These are phyloP conservation scores for Cyprinus carpio DNA, from an alignment of 2,113 vertebrate species.

Conservation along the genomic window DNA sequence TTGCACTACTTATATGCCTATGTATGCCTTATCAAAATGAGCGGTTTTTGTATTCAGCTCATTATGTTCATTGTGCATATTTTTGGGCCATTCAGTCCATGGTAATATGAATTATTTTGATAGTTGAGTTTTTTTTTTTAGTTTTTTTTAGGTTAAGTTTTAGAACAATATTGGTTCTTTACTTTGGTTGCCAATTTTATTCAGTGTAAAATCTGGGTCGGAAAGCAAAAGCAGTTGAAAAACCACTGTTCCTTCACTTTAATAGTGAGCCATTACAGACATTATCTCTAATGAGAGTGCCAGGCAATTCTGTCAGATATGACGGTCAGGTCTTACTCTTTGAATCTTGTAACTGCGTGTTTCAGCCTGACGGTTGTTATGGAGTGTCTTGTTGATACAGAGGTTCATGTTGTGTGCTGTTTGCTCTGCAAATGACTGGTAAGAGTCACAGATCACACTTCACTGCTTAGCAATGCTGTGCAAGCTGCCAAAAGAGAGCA, in stretches of 20 bases:
- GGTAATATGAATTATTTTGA: too few species aligned
- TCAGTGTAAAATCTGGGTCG: neutral
- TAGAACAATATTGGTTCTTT: neutral
- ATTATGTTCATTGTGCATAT: neutral
- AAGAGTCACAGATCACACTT: conserved; percentile 27
- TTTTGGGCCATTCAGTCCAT: too few species aligned
- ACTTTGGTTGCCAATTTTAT: neutral
- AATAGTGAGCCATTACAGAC: neutral
- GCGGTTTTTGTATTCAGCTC: neutral
- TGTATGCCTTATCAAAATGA: neutral
- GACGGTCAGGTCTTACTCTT: neutral
- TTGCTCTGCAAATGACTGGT: conserved; percentile 11
- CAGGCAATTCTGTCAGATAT: neutral
- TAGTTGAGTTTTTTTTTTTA: too few species aligned
- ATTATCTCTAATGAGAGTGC: neutral
- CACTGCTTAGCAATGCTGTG: conserved; percentile 8
- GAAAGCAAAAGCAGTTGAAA: neutral
- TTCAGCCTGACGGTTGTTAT: neutral
- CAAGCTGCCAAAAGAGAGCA: neutral
- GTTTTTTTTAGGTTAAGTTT: neutral
- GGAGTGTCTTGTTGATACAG: neutral
- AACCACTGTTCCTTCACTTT: neutral
- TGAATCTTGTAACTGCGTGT: neutral
- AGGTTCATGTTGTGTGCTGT: neutral
- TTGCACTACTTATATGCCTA: too few species aligned